These are phyloP conservation scores for Lepidothrix coronata DNA, from an alignment of 2,113 vertebrate genomes.

Conservation along the genomic window DNA sequence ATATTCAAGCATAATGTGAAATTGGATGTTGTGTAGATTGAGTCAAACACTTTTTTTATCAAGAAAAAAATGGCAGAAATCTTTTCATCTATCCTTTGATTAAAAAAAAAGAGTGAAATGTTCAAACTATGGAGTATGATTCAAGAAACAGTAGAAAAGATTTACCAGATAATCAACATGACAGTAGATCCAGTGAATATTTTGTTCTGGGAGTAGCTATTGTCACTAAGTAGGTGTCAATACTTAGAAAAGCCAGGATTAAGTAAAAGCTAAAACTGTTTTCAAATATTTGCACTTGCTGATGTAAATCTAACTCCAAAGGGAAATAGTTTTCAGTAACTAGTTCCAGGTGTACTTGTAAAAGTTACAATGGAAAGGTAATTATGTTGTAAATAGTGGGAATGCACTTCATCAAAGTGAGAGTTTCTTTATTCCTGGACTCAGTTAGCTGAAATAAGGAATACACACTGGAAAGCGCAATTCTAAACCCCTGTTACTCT, in stretches of 20 bases:
- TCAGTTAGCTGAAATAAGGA: slow-evolving; percentile 54
- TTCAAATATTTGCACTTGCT: slow-evolving; percentile 34
- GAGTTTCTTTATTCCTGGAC: slow-evolving; percentile 45
- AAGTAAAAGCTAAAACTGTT: slow-evolving; percentile 4
- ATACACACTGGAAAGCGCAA: slow-evolving; percentile 18
- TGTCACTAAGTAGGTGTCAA: not conserved
- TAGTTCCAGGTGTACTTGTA: slow-evolving; percentile 53
- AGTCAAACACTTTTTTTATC: slow-evolving; percentile 60
- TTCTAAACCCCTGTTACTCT: slow-evolving; percentile 51
- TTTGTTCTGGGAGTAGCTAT: not conserved
- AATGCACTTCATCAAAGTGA: slow-evolving; percentile 53
- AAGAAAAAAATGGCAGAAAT: slow-evolving; percentile 50
- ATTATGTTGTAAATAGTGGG: slow-evolving; percentile 51
- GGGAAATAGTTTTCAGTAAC: slow-evolving; percentile 36
- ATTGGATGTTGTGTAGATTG: slow-evolving; percentile 62
- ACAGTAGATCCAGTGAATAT: not conserved
- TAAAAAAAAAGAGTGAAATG: slow-evolving; percentile 17
- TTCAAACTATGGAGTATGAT: slow-evolving; percentile 61
- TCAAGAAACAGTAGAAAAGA: slow-evolving; percentile 63
- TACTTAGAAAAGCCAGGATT: not conserved
- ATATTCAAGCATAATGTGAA: slow-evolving; percentile 76
- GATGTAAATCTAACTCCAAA: slow-evolving; percentile 31
- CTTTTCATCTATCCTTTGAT: slow-evolving; percentile 57
- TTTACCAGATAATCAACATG: slow-evolving; percentile 44
- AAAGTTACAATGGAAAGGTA: slow-evolving; percentile 51